Evolutionary conservation across 2,888 invertebrate genomes (phyloP), one percentile per base, ranked within the genome.

Genomic region (Alcis repandata): DNA sequence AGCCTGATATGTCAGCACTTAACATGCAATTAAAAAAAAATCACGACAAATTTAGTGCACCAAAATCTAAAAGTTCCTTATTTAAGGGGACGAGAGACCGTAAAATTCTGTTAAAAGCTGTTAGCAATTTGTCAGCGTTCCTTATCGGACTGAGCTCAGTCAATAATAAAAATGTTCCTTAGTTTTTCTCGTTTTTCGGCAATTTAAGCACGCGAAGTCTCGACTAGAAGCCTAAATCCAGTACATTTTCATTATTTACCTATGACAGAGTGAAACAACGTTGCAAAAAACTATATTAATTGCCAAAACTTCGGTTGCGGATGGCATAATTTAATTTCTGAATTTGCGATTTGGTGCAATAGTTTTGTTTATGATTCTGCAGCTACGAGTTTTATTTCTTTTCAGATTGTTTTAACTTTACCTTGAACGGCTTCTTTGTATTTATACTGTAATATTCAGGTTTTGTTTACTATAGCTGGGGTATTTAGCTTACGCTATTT

Each of bases 91-190:
- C 80, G 83, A 84, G 76, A 76, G 79, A 77, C 78, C 72, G 83
- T 78, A 78, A 79, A 84, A 84, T 84, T 81, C 78, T 82, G 79
- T 77, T 87, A 83, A 88, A 87, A 89, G 85, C 87, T 79, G 79
- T 85, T 69, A 86, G 89, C 89, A 85, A 90, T 91, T 92, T 92
- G 88, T 91, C 91, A 91, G 89, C 82, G 85, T 85, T 83, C 84
- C 83, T 81, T 85, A 90, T 89, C 87, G 86, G 84, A 82, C 80
- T 80, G 79, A 81, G 84, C 80, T 88, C 83, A 90, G 88, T 89
- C 91, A 87, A 91, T 92, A 91, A 86, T 88, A 89, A 88, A 89
- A 90, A 85, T 79, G 83, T 84, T 79, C 75, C 72, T 71, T 73
- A 69, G 76, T 89, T 89, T 91, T 91, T 90, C 82, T 86, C 84